These are phyloP conservation scores for Megaptera novaeangliae DNA, from an alignment of 2,113 vertebrate genomes.

Conservation along the genomic window DNA sequence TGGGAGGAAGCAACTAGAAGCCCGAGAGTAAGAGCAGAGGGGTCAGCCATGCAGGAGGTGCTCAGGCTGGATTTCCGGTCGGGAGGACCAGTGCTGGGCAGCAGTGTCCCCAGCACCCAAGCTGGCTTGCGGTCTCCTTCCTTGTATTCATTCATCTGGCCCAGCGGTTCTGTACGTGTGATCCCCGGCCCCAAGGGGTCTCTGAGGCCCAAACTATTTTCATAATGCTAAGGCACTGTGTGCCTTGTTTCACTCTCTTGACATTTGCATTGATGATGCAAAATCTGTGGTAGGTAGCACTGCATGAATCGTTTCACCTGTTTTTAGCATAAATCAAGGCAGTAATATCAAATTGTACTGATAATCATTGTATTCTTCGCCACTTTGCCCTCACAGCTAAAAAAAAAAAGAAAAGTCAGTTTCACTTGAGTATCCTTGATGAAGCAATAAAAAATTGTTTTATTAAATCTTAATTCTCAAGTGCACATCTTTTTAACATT, in stretches of 20 bases:
- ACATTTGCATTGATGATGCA: neutral
- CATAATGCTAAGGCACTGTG: neutral
- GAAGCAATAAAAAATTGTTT: neutral
- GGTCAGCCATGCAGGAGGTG: neutral
- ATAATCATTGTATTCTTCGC: neutral
- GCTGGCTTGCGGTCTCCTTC: neutral
- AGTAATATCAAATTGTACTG: accelerated
- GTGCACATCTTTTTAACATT: neutral
- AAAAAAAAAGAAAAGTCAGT: neutral
- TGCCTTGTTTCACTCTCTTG: neutral
- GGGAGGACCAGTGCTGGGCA: no score
- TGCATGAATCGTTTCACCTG: neutral
- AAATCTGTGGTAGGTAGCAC: neutral
- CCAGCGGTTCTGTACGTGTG: neutral
- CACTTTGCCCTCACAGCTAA: neutral
- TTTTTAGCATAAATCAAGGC: neutral
- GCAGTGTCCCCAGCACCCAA: neutral
- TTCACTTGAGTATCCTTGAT: neutral
- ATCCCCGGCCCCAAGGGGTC: no score
- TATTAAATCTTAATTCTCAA: neutral
- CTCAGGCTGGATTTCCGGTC: neutral
- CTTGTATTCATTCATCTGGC: neutral
- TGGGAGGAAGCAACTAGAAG: neutral
- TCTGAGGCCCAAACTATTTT: neutral
- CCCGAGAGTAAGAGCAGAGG: neutral